Evolutionary conservation across 2,888 invertebrate genomes (phyloP).

Genomic region (Operophtera brumata): DNA sequence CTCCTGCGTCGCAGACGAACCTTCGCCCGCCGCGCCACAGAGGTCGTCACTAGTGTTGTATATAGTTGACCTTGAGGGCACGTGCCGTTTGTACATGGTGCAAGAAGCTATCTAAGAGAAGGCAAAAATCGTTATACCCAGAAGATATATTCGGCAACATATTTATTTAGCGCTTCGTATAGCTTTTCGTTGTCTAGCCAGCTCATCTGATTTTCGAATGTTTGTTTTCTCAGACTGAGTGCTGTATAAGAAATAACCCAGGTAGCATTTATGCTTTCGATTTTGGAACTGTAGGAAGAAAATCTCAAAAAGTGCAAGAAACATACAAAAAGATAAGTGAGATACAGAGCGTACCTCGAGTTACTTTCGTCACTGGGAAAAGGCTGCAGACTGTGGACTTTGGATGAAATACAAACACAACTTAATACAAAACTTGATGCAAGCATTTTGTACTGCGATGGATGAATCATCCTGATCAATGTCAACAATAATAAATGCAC

Average conservation of each 20-base stretch:
- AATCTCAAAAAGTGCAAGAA: constrained; percentile 49
- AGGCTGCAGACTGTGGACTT: constrained; percentile 80
- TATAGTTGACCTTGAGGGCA: no score
- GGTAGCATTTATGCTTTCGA: constrained; percentile 81
- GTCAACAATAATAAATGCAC: constrained; percentile 48
- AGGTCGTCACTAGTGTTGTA: no score
- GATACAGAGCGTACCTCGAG: constrained; percentile 68
- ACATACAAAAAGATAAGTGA: constrained; percentile 63
- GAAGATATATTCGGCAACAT: no score
- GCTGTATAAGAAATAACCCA: constrained; percentile 75
- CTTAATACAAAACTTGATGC: neutral
- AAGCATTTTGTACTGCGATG: neutral
- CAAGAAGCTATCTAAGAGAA: no score
- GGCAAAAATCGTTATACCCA: no score
- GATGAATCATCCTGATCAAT: neutral
- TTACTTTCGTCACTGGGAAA: constrained; percentile 80
- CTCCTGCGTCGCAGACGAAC: no score
- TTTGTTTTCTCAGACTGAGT: constrained; percentile 73
- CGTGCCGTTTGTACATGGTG: no score
- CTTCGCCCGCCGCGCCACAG: no score
- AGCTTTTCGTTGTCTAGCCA: neutral
- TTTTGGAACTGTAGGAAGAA: constrained; percentile 73
- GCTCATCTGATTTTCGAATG: neutral
- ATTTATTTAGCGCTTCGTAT: no score
- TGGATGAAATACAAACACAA: constrained; percentile 45